Conservation (phyloP, 1,140 invertebrate species). For the Brachystomella parvula region DNA sequence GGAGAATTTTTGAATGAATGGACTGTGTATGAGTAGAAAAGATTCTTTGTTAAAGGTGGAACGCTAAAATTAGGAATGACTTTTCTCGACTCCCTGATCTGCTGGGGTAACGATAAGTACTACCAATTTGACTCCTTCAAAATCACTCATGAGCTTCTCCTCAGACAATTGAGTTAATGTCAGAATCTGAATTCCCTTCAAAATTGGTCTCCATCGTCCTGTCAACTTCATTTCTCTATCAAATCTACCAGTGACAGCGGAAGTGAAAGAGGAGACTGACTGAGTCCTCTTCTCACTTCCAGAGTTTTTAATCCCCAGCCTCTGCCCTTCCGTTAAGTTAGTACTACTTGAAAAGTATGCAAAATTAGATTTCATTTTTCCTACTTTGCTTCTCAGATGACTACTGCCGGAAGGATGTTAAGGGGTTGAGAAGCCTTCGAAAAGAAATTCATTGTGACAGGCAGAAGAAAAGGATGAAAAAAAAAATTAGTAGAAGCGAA, state of each 20-base stretch:
- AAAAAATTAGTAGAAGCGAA: constrained; percentile 3
- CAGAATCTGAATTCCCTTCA: background rate
- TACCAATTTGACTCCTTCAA: no score
- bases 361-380: background rate
- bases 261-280: background rate
- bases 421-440: background rate
- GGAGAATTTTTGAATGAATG: no score
- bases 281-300: background rate
- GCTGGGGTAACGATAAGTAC: no score
- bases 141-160: no score
- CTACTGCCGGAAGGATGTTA: background rate
- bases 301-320: background rate
- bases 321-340: background rate
- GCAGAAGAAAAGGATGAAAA: background rate
- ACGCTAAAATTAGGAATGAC: no score
- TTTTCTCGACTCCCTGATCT: no score
- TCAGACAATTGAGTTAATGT: no score
- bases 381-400: background rate
- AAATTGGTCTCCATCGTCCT: background rate
- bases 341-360: background rate
- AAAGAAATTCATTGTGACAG: constrained; percentile 10
- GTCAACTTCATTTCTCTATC: background rate
- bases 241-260: background rate
- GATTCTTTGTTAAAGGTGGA: no score
- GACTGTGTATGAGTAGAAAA: no score